Percentiles rank a stretch among this genome's conserved stretches.
phyloP scores from a whole-genome alignment of 2,113 vertebrate species.

The Pachypanchax playfairii region DNA sequence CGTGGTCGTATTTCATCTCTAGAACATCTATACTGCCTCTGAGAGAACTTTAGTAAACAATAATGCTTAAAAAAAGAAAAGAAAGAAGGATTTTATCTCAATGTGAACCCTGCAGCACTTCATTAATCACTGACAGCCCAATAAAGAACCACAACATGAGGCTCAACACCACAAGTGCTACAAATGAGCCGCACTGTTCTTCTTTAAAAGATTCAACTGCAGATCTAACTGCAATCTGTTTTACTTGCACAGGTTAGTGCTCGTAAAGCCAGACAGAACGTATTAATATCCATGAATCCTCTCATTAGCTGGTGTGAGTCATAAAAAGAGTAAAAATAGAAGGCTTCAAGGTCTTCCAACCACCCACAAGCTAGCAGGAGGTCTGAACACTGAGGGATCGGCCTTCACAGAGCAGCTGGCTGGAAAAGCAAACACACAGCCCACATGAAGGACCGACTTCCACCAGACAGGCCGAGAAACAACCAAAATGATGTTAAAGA shows the following conservation, averaged over 20 bases:
- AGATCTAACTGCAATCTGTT: too few species aligned
- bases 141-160: background rate
- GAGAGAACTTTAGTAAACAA: too few species aligned
- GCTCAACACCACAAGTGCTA: background rate
- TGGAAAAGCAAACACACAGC: slow-evolving; percentile 63
- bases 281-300: slow-evolving; percentile 37
- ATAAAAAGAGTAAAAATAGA: slow-evolving; percentile 58
- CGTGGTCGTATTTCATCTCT: slow-evolving; percentile 39
- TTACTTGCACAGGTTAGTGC: too few species aligned
- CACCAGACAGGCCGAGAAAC: slow-evolving; percentile 10
- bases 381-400: slow-evolving; percentile 67
- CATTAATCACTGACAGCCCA: slow-evolving; percentile 9
- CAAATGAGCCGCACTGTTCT: background rate
- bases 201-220: background rate
- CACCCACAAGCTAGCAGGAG: slow-evolving; percentile 72
- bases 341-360: slow-evolving; percentile 50
- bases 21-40: slow-evolving; percentile 39
- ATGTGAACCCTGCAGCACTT: background rate
- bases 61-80: slow-evolving; percentile 17
- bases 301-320: slow-evolving; percentile 63
- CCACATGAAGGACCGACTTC: slow-evolving; percentile 40
- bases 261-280: slow-evolving; percentile 27
- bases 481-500: slow-evolving; percentile 8
- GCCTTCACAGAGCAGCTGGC: slow-evolving; percentile 66
- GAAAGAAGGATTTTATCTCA: background rate